phyloP scores from a whole-genome alignment of 2,888 invertebrate genomes.

The Petrolisthes manimaculis region DNA sequence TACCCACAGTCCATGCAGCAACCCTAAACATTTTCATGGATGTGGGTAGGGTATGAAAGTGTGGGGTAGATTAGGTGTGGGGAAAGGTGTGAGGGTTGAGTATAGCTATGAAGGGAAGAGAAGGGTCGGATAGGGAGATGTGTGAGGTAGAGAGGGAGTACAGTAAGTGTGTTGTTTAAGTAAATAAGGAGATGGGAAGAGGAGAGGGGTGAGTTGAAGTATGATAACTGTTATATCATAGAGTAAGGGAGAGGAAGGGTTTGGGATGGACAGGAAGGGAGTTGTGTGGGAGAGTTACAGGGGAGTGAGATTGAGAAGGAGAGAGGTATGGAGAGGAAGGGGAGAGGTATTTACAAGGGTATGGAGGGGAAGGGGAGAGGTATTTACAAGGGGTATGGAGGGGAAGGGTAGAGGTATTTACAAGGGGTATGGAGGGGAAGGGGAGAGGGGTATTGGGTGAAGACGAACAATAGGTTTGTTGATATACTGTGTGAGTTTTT shows the following conservation, averaged over 20 bases:
- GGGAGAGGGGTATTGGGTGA: background rate
- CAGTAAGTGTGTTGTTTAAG: background rate
- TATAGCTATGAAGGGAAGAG: background rate
- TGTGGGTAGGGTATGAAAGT: background rate
- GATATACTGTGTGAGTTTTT: too few species aligned
- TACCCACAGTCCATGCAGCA: background rate
- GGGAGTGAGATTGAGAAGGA: background rate
- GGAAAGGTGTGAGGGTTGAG: background rate
- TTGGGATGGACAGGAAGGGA: background rate
- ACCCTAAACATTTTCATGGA: background rate
- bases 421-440: background rate
- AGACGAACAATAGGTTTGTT: too few species aligned
- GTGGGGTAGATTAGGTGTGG: background rate
- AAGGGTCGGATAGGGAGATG: background rate
- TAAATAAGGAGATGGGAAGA: background rate
- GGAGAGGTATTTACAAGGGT: background rate
- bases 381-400: too few species aligned
- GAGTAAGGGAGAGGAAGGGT: too few species aligned
- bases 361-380: background rate
- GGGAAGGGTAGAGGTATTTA: background rate
- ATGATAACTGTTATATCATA: too few species aligned
- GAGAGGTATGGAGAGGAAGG: background rate
- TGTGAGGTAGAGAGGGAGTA: background rate
- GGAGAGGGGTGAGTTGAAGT: background rate
- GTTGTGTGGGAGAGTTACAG: background rate